Base-by-base conservation (phyloP, 2,888 invertebrate species). In the Artemia sinica region DNA sequence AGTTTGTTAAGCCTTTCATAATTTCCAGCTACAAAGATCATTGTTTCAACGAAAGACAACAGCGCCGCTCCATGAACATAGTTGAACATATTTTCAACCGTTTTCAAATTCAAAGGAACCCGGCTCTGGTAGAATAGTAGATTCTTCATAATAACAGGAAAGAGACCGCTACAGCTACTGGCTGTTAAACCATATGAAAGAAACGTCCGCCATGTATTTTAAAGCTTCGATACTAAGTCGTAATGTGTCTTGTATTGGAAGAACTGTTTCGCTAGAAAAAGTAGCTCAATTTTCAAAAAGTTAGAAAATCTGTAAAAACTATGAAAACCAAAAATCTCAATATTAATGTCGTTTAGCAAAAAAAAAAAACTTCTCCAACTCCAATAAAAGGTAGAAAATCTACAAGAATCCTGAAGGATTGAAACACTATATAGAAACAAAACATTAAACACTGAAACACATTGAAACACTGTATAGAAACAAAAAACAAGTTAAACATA, bases 161-260 rank as follows among this genome's bases (percentile, higher is more conserved):
- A 67, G 18, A 67, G 48, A 4, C 58, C 67, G 49, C 77, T 74
- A 65, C 82, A 78, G 72, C 80, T 76, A 65, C 82, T 80, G 58
- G 78, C 73, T 1, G 80, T 80, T 58, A 84, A 74, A 49, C 79
- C 80, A 75, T 83, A 84, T 72, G 80, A 77, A 8, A 84, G 72
- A 48, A 84, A 77, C 70, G 83, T 80, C 50, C 82, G 79, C 76
- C 84, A 81, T 52, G 84, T 78, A 75, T n/a, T 82, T 81, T 71
- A 84, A 81, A 74, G 80, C 77, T 75, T 75, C 76, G 68, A 76
- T 74, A 69, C 76, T 75, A 49, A 79, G 71, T 48, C 71, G 69
- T 18, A 75, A 73, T 5, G 76, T 76, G 69, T 78, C 78, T 50
- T 68, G 69, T 7, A 72, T 68, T 1, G 76, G 75, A 74, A 78